These are phyloP conservation scores for Maniola hyperantus DNA, from an alignment of 2,888 invertebrate genomes.

Conservation along the genomic window DNA sequence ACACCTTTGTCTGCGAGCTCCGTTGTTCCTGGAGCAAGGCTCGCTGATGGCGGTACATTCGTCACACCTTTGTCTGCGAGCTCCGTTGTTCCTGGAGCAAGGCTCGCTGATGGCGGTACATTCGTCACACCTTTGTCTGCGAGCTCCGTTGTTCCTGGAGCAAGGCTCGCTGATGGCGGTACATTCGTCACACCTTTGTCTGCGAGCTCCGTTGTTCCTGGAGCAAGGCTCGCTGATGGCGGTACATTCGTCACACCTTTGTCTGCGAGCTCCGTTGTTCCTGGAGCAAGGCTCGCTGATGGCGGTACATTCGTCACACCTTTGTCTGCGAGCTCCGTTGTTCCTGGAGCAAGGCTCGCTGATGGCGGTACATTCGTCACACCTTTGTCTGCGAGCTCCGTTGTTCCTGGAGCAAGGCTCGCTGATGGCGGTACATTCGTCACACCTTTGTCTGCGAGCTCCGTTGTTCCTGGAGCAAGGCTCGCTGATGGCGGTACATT, in stretches of 20 bases:
- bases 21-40: neutral
- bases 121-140: conserved; percentile 6
- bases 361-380: conserved; percentile 2
- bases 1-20: conserved; percentile 1
- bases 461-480: neutral
- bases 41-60: conserved; percentile 2
- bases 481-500: conserved; percentile 1
- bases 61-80: conserved; percentile 6
- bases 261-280: neutral
- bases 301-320: neutral
- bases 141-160: neutral
- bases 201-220: neutral
- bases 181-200: conserved; percentile 12
- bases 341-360: neutral
- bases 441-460: conserved; percentile 3
- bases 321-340: conserved; percentile 1
- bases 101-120: neutral
- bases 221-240: neutral
- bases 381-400: neutral
- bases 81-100: neutral
- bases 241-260: conserved; percentile 5
- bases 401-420: neutral
- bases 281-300: neutral
- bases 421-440: conserved; percentile 3
- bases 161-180: neutral